Evolutionary conservation across 1,140 invertebrate genomes (phyloP), one percentile per base, ranked within the genome.

Genomic region (Melitaea cinxia): DNA sequence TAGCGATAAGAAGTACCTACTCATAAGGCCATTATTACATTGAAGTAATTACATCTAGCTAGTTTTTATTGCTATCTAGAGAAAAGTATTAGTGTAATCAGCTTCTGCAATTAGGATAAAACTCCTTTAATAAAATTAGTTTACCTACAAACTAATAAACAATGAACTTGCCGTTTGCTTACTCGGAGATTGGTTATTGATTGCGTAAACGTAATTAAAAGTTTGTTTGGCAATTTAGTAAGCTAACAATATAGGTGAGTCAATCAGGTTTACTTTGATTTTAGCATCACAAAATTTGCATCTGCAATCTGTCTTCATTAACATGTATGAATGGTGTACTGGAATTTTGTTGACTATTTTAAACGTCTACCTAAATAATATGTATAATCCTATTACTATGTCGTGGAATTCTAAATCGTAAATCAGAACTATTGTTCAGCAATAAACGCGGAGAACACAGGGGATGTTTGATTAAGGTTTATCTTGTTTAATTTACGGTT

Each of bases 361-460:
- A n/a, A n/a, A 60, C 53, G 33, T 56, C 61, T 57, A 64, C 69
- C 70, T 80, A 83, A 83, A 81, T 85, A 84, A 84, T 69, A 67
- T 28, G 65, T 71, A 77, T 74, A 80, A 84, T 80, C 72, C 75
- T 70, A 67, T 52, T 59, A 70, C 68, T 72, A 71, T 73, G 65
- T 57, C 70, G 73, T 78, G 72, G 73, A 79, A 77, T 76, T 72
- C 73, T 78, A 77, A 83, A 82, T 78, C 86, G 79, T 89, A 89
- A 89, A 89, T 89, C 81, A 88, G 77, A 84, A 86, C 83, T 88
- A 88, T 89, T 89, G 85, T 88, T 83, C 68, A 65, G 75, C 75
- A 86, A 83, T 87, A 85, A 89, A 88, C 78, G 80, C 63, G 67
- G 42, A 56, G 54, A 65, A 54, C 78, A 82, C 78, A 77, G 79